Conservation (phyloP, 2,797 vertebrate genomes). For the Odontamblyopus rebecca region DNA sequence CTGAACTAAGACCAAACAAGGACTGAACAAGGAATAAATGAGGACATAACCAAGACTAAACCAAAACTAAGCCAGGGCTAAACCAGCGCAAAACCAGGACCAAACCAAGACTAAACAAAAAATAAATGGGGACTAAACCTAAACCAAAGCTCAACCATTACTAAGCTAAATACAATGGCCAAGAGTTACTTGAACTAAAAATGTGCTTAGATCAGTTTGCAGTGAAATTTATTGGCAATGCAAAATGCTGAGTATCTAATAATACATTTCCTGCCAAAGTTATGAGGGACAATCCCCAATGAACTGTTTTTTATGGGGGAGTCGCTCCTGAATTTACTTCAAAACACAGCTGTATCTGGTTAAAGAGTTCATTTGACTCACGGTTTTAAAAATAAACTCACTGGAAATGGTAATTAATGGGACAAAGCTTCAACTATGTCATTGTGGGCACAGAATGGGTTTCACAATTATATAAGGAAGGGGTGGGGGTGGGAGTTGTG, state of each 20-base stretch:
- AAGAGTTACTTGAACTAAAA: not conserved
- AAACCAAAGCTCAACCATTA: not conserved
- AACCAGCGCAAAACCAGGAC: not conserved
- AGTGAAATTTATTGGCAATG: not conserved
- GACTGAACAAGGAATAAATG: not conserved
- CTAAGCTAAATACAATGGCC: not conserved
- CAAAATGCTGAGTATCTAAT: not conserved
- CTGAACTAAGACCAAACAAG: too few relatives aligned
- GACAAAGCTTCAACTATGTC: constrained; percentile 20
- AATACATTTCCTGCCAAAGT: not conserved
- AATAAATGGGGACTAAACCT: not conserved
- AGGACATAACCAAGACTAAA: too few relatives aligned
- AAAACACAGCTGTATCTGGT: constrained; percentile 35
- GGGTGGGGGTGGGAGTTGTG: not conserved
- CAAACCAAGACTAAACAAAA: not conserved
- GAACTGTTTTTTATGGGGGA: constrained; percentile 18
- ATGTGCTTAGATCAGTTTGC: not conserved
- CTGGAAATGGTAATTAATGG: constrained; percentile 33
- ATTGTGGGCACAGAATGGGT: constrained; percentile 14
- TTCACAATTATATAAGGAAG: not conserved
- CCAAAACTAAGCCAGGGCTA: too few relatives aligned
- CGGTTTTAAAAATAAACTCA: constrained; percentile 13
- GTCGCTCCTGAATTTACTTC: constrained; percentile 41
- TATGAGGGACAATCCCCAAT: constrained; percentile 2
- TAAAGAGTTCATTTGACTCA: constrained; percentile 12